A percentile compares a stretch with the other conserved stretches of the same genome.
These are phyloP conservation scores for Mormyrus iriodes DNA, from an alignment of 2,113 vertebrate species.

Conservation along the genomic window DNA sequence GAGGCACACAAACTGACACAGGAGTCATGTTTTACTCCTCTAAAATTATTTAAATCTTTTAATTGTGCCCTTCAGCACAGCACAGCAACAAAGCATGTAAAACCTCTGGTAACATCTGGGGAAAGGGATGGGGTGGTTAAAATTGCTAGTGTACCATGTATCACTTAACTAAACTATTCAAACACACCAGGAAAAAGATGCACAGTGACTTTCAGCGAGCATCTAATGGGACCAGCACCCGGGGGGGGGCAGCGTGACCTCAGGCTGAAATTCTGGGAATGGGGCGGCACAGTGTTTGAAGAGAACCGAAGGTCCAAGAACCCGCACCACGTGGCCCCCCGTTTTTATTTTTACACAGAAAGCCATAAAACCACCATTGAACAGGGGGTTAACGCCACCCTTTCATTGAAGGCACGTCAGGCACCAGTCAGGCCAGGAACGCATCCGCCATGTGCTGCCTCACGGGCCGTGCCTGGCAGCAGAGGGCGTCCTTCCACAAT, in stretches of 20 bases:
- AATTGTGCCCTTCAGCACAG: not conserved
- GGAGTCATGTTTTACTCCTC: constrained; percentile 5
- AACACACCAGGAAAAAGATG: not conserved
- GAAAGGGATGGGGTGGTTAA: not conserved
- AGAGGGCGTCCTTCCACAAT: not conserved
- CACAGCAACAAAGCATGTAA: not conserved
- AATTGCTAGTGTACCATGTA: not conserved
- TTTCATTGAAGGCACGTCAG: not conserved
- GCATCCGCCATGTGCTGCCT: not conserved
- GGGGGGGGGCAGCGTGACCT: not conserved
- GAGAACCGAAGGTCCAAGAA: no score
- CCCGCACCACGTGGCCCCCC: no score
- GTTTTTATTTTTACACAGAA: not conserved
- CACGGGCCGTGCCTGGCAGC: not conserved
- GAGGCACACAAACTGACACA: not conserved
- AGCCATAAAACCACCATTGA: not conserved
- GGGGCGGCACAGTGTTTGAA: no score
- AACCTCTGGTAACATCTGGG: not conserved
- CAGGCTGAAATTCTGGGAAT: not conserved
- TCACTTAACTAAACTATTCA: not conserved
- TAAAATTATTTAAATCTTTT: constrained; percentile 3
- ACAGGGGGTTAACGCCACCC: not conserved
- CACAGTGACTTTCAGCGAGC: not conserved
- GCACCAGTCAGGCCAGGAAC: not conserved
- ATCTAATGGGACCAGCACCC: no score